Evolutionary conservation across 2,888 invertebrate species (phyloP), one percentile per base, ranked within the genome.

Genomic region (Acanthosepion esculentum): DNA sequence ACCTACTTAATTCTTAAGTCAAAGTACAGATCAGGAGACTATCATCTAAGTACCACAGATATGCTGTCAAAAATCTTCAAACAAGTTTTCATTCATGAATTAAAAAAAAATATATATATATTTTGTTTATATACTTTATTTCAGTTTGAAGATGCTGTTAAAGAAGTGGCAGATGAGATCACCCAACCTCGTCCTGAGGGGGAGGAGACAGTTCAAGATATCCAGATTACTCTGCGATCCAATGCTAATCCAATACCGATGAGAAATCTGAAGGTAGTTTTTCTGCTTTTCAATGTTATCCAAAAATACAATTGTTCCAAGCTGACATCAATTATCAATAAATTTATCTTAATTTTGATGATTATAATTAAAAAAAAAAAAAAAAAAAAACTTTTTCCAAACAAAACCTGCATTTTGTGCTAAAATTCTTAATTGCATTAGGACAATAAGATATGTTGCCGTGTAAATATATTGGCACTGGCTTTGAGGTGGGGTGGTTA

Each of bases 81-180:
- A 23, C 6, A 26, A 20, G 2, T 59, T 59, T 59, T 18, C 18
- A 20, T 5, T 59, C 59, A 59, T 41, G 18, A 26, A 29, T 41
- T 92, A 50, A 50, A 20, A 41, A 91, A 48, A 91, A 91, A 91
- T 41, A n/a, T n/a, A n/a, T n/a, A n/a, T 29, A 29, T 48, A 48
- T 48, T 92, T 48, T 8, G 1, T 48, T 18, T 48, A n/a, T n/a
- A 15, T 78, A 29, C 7, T 26, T 50, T 94, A 93, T 96, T 97
- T 29, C 95, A 98, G 98, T 98, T 99, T 97, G 99, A 99, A 98
- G 99, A 99, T 97, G 99, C 99, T 91, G 99, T 99, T 0, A 99
- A 98, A 97, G 99, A 99, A 97, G 97, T 97, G 29, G 99, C 99
- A 0, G 99, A 99, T 98, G 99, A 99, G 98, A 98, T 99, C 48